Base-by-base conservation (phyloP, 2,797 vertebrate genomes). In the Enteromius argenteus region DNA sequence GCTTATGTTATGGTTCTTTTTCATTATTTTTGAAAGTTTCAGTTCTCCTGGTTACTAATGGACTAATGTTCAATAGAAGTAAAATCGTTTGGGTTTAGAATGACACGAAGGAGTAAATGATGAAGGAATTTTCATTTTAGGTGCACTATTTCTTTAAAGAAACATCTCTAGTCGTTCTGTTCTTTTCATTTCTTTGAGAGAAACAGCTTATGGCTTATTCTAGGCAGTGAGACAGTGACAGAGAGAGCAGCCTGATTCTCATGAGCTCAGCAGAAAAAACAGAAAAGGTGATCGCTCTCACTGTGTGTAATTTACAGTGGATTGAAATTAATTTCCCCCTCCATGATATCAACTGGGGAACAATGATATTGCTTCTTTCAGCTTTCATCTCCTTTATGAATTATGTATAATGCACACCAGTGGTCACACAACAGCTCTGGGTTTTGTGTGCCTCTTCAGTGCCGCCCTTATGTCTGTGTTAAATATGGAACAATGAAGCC, bases 401-500 rank as follows among this genome's bases (percentile, higher is more conserved):
- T 93, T 89, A 91, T 90, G 91, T 85, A 91, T 92, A 88, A 86
- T 87, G 83, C 85, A 79, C 69, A 87, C 78, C 84, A 66, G 51
- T 84, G 72, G 83, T 92, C 92, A 92, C 21, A 82, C 86, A 92
- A 93, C 86, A 35, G 35, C 30, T 67, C 62, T 83, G 23, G 84
- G 74, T 78, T 62, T 44, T 79, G 68, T 82, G 39, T 74, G 86
- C 83, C 68, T 87, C 74, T 88, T 68, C 86, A 80, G 80, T 76
- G 56, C 84, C 86, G 76, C 53, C 84, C 73, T 84, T 42, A 73
- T 82, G 89, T 90, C 89, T 89, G 91, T 89, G 90, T 92, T 92
- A 90, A 91, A 88, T 85, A 46, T 80, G 73, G 72, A 84, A 76
- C 86, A 77, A 69, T 81, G 67, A 87, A 87, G 80, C 85, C 88